phyloP scores from a whole-genome alignment of 2,113 vertebrate species.

The Hymenochirus boettgeri region DNA sequence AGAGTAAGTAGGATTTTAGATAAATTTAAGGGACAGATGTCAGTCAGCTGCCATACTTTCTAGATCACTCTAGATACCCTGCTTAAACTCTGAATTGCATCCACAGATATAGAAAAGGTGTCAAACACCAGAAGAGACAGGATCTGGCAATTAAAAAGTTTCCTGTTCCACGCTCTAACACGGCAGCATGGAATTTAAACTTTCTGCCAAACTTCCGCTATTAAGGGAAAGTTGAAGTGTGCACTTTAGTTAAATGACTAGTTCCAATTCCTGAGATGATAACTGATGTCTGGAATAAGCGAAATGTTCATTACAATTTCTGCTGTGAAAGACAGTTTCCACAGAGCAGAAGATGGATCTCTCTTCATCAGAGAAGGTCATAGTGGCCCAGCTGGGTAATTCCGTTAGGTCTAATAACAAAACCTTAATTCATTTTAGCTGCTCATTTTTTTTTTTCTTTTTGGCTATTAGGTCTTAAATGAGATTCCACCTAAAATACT shows the following conservation, averaged over 20 bases:
- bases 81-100: not conserved
- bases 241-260: constrained; percentile 2
- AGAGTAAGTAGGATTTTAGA: too few relatives aligned
- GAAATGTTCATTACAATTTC: constrained; percentile 2
- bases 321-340: not conserved
- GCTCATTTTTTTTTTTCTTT: too few relatives aligned
- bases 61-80: not conserved
- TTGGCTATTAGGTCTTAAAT: too few relatives aligned
- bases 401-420: too few relatives aligned
- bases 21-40: too few relatives aligned
- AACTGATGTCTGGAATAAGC: not conserved
- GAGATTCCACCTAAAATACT: too few relatives aligned
- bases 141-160: not conserved
- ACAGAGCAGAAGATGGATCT: not conserved
- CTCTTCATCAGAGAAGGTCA: not conserved
- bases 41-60: too few relatives aligned
- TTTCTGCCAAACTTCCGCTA: not conserved
- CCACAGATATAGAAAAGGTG: not conserved
- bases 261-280: not conserved
- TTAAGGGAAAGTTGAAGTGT: constrained; percentile 1
- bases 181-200: not conserved
- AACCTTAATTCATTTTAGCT: too few relatives aligned
- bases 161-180: not conserved
- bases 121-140: not conserved
- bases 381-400: not conserved